These are phyloP conservation scores for Protomyctophum bolini DNA, from an alignment of 2,113 vertebrate genomes.

Conservation along the genomic window DNA sequence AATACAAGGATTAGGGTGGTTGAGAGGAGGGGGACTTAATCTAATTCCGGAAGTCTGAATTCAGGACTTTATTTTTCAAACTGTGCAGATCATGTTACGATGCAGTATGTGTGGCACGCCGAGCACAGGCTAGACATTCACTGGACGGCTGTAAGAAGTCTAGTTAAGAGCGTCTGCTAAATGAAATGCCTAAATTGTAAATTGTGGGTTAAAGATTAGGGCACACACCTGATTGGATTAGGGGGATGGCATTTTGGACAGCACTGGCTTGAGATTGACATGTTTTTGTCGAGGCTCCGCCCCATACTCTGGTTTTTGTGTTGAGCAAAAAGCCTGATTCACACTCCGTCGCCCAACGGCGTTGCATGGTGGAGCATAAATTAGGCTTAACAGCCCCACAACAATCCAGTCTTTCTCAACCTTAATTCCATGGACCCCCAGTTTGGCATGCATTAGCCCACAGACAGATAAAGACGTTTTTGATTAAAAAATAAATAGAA, in stretches of 20 bases:
- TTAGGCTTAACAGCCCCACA: too few relatives aligned
- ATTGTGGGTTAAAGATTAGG: conserved; percentile 51
- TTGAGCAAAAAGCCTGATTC: too few relatives aligned
- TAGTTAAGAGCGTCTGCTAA: too few relatives aligned
- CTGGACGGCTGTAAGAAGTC: conserved; percentile 51
- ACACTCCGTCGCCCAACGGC: too few relatives aligned
- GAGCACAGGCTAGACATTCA: conserved; percentile 30
- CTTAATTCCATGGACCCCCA: too few relatives aligned
- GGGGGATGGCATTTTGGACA: conserved; percentile 49
- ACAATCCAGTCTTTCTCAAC: too few relatives aligned
- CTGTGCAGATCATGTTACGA: conserved; percentile 45
- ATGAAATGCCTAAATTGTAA: too few relatives aligned
- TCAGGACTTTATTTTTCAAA: conserved; percentile 44
- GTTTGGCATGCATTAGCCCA: too few relatives aligned
- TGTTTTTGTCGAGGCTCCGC: conserved; percentile 46
- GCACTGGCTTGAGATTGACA: conserved; percentile 53
- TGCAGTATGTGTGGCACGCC: conserved; percentile 1
- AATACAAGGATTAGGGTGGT: conserved; percentile 13
- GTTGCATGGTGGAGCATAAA: too few relatives aligned
- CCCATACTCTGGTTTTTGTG: conserved; percentile 1
- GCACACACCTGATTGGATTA: conserved; percentile 72
- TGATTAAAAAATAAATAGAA: too few relatives aligned
- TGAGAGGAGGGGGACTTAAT: conserved; percentile 50
- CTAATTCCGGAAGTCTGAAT: conserved; percentile 47
- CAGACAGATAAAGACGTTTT: too few relatives aligned